A percentile compares a stretch with the other conserved stretches of the same genome.
Evolutionary conservation across 2,888 invertebrate genomes (phyloP).

Genomic region (Cryptocephalus moraei): DNA sequence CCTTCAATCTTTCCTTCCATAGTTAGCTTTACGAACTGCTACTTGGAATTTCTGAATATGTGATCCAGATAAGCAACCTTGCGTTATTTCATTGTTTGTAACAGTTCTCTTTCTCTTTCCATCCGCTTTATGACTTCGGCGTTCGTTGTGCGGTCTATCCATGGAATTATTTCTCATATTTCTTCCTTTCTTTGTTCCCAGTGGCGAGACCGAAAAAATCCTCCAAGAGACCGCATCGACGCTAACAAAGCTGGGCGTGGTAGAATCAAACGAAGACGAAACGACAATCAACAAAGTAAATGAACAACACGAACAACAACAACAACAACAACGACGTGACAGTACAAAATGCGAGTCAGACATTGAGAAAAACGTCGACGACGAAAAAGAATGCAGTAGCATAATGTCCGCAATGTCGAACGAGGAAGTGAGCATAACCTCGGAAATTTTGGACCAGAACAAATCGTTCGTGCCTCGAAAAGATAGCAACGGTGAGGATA

Average conservation of each 20-base stretch:
- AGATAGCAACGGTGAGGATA: slow-evolving; percentile 39
- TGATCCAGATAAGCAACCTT: too few relatives aligned
- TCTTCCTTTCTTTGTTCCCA: slow-evolving; percentile 18
- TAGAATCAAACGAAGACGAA: slow-evolving; percentile 17
- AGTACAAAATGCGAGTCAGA: slow-evolving; percentile 34
- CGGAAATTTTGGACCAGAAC: slow-evolving; percentile 48
- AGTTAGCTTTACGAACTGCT: too few relatives aligned
- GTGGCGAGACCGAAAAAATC: slow-evolving; percentile 31
- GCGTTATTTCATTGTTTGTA: too few relatives aligned
- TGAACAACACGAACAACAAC: slow-evolving; percentile 5
- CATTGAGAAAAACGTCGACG: slow-evolving; percentile 36
- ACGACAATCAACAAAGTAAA: slow-evolving; percentile 15
- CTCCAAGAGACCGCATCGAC: slow-evolving; percentile 30
- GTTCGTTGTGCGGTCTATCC: too few relatives aligned
- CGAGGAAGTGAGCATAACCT: slow-evolving; percentile 61
- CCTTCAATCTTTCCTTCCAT: too few relatives aligned
- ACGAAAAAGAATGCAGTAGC: slow-evolving; percentile 49
- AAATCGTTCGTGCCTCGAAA: slow-evolving; percentile 37
- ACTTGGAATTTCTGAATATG: too few relatives aligned
- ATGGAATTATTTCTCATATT: too few relatives aligned
- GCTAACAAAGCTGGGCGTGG: slow-evolving; percentile 27
- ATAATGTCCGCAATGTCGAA: slow-evolving; percentile 54
- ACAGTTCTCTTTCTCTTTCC: too few relatives aligned
- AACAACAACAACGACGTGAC: slow-evolving; percentile 19
- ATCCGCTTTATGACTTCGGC: too few relatives aligned